Evolutionary conservation across 2,797 vertebrate genomes (phyloP).

Genomic region (Lithobates sylvaticus): DNA sequence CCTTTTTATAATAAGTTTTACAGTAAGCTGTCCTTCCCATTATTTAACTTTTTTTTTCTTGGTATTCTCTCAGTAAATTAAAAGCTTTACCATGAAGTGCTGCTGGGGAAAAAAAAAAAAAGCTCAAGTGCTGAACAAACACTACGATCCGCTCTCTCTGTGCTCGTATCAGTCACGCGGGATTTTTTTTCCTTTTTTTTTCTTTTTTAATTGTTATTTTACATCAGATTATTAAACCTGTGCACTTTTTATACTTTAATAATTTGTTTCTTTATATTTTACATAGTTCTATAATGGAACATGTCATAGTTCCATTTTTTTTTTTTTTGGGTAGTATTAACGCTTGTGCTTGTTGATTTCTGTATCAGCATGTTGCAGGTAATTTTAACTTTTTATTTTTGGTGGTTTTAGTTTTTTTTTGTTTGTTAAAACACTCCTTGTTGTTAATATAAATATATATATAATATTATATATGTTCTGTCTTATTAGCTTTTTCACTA

Average conservation of each 20-base stretch:
- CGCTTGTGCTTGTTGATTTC: conserved; percentile 67
- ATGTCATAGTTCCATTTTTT: conserved; percentile 78
- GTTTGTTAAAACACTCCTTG: conserved; percentile 66
- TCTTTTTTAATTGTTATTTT: conserved; percentile 65
- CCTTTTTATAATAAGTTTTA: conserved; percentile 64
- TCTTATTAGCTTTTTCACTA: conserved; percentile 76
- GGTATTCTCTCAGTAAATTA: conserved; percentile 37
- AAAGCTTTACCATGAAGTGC: conserved; percentile 74
- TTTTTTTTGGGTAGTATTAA: conserved; percentile 66
- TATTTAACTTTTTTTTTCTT: conserved; percentile 5
- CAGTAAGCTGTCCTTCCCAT: conserved; percentile 44
- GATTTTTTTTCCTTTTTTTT: conserved; percentile 66
- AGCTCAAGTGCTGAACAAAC: conserved; percentile 82
- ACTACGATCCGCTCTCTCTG: conserved; percentile 65
- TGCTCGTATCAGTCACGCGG: conserved; percentile 67
- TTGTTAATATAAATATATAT: conserved; percentile 64
- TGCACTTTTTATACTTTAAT: conserved; percentile 94
- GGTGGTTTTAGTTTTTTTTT: conserved; percentile 50
- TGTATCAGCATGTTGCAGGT: conserved; percentile 72
- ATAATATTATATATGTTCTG: conserved; percentile 66
- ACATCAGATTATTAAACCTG: conserved; percentile 78
- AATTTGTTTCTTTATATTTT: conserved; percentile 81
- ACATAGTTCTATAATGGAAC: conserved; percentile 81
- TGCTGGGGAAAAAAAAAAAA: conserved; percentile 78
- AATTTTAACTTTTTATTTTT: conserved; percentile 56